A percentile compares a stretch with the other conserved stretches of the same genome.
These are phyloP conservation scores for Pelobates cultripes DNA, from an alignment of 2,797 vertebrate species.

Conservation along the genomic window DNA sequence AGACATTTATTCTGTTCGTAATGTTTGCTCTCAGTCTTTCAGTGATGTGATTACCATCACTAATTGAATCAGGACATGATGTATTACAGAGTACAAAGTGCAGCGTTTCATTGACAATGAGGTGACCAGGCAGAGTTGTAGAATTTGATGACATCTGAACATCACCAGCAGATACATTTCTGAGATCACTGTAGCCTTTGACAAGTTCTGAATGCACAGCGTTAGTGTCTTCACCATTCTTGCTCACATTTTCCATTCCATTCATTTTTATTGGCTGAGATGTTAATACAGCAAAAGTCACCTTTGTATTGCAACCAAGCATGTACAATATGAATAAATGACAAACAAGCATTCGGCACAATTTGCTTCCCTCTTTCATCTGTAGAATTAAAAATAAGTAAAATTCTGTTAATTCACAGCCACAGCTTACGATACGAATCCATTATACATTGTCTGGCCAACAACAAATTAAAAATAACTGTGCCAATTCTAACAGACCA, in stretches of 20 bases:
- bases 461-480: no score
- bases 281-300: no score
- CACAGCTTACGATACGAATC: no score
- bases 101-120: not conserved
- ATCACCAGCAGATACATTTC: not conserved
- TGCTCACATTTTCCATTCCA: not conserved
- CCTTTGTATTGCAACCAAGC: not conserved
- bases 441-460: no score
- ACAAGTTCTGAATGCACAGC: not conserved
- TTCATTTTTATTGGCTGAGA: not conserved
- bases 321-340: not conserved
- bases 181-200: not conserved
- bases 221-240: not conserved
- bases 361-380: not conserved
- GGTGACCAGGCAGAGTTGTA: not conserved
- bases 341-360: not conserved
- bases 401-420: no score
- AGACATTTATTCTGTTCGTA: not conserved
- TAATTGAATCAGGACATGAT: not conserved
- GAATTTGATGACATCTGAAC: constrained; percentile 11
- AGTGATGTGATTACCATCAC: not conserved
- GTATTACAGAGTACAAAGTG: not conserved
- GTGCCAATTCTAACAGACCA: no score
- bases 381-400: not conserved
- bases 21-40: not conserved